Evolutionary conservation across 2,888 invertebrate genomes (phyloP).

Genomic region (Tetanocera ferruginea): DNA sequence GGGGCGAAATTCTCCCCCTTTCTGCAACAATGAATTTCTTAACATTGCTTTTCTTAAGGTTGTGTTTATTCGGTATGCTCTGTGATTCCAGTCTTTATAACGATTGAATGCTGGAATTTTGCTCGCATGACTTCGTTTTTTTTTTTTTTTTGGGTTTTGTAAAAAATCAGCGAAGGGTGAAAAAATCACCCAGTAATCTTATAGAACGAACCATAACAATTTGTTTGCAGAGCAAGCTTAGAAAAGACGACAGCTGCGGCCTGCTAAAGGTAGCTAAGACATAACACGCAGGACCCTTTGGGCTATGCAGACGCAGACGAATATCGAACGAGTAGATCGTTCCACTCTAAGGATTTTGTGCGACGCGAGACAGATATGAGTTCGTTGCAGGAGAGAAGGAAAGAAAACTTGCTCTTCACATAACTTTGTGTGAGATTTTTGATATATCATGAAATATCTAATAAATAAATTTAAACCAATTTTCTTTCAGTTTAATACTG

Average conservation of each 20-base stretch:
- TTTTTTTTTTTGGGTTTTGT: constrained; percentile 20
- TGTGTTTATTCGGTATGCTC: background rate
- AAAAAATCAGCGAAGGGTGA: constrained; percentile 47
- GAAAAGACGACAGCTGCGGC: constrained; percentile 23
- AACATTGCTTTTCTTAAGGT: background rate
- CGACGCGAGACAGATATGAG: background rate
- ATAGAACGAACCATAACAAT: background rate
- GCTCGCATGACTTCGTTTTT: constrained; percentile 45
- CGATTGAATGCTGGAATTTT: constrained; percentile 38
- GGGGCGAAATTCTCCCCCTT: constrained; percentile 36
- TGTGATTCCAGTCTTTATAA: constrained; percentile 29
- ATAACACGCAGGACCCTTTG: background rate
- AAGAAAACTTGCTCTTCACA: background rate
- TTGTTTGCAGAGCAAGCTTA: background rate
- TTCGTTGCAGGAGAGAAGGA: background rate
- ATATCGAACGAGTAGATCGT: background rate
- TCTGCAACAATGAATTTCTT: constrained; percentile 20
- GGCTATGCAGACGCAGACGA: background rate
- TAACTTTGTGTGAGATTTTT: background rate
- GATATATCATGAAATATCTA: background rate
- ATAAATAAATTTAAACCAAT: background rate
- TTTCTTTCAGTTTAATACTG: background rate
- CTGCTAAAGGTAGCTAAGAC: background rate
- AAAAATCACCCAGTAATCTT: constrained; percentile 33
- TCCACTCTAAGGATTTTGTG: constrained; percentile 8